phyloP scores from a whole-genome alignment of 2,113 vertebrate species.

The Chionis minor region DNA sequence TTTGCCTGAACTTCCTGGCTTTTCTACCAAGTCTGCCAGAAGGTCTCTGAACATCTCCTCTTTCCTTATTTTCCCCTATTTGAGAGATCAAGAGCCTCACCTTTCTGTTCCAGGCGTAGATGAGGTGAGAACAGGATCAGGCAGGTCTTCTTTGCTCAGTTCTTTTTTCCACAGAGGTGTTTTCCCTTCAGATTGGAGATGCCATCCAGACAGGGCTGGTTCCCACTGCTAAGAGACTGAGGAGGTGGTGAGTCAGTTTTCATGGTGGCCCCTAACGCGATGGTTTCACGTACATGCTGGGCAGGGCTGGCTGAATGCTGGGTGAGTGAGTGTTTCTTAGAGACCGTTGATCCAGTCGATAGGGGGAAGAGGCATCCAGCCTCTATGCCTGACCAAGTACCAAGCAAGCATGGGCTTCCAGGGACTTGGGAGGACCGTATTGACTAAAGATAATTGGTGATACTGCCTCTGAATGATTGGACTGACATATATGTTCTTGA shows the following conservation, averaged over 20 bases:
- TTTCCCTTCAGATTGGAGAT: background rate
- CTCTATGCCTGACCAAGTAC: background rate
- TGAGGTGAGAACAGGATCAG: background rate
- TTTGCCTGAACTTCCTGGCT: background rate
- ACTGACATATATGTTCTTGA: background rate
- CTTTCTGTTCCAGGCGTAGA: background rate
- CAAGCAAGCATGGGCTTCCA: background rate
- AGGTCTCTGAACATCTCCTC: background rate
- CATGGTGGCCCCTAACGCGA: too few species aligned
- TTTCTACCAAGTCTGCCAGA: background rate
- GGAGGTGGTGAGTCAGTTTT: background rate
- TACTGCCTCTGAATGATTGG: background rate
- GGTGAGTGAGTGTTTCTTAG: background rate
- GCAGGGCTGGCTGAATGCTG: background rate
- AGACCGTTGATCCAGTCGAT: background rate
- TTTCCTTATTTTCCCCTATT: background rate
- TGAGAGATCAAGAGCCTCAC: background rate
- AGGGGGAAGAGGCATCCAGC: background rate
- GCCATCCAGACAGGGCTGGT: background rate
- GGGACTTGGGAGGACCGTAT: rapidly evolving
- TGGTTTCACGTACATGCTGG: background rate
- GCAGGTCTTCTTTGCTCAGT: background rate
- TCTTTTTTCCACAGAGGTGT: rapidly evolving
- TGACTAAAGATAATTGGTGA: background rate
- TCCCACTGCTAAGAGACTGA: background rate